Evolutionary conservation across 2,888 invertebrate species (phyloP).

Genomic region (Spodoptera exigua): DNA sequence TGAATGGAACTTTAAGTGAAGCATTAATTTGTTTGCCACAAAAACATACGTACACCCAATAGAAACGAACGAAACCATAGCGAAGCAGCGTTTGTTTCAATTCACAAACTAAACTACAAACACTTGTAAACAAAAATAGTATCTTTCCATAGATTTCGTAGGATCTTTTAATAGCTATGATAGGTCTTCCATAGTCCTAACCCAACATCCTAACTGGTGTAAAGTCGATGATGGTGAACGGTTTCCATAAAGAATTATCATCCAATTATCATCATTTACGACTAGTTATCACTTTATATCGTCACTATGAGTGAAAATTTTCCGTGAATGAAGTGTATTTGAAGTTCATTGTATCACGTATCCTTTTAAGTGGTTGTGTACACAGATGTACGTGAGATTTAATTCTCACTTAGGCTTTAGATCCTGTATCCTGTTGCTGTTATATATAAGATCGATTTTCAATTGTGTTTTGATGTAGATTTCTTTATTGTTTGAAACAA

Average conservation of each 20-base stretch:
- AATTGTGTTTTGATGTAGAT: background rate
- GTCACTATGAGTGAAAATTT: conserved; percentile 26
- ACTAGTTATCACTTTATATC: conserved; percentile 24
- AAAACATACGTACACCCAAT: too few relatives aligned
- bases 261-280: conserved; percentile 6
- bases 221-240: conserved; percentile 11
- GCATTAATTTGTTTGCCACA: too few relatives aligned
- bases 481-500: too few relatives aligned
- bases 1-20: too few relatives aligned
- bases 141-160: too few relatives aligned
- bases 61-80: too few relatives aligned
- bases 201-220: conserved; percentile 5
- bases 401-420: too few relatives aligned
- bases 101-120: too few relatives aligned
- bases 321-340: conserved; percentile 39
- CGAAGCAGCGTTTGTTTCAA: too few relatives aligned
- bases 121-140: too few relatives aligned
- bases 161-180: too few relatives aligned
- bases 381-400: conserved; percentile 6
- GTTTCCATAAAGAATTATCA: conserved; percentile 35
- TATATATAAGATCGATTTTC: conserved; percentile 27
- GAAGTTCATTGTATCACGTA: conserved; percentile 30
- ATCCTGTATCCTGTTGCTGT: conserved; percentile 1
- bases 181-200: too few relatives aligned
- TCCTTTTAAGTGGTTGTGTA: background rate